Conservation (phyloP, 2,797 vertebrate genomes). For the Chaetodon trifasciatus region DNA sequence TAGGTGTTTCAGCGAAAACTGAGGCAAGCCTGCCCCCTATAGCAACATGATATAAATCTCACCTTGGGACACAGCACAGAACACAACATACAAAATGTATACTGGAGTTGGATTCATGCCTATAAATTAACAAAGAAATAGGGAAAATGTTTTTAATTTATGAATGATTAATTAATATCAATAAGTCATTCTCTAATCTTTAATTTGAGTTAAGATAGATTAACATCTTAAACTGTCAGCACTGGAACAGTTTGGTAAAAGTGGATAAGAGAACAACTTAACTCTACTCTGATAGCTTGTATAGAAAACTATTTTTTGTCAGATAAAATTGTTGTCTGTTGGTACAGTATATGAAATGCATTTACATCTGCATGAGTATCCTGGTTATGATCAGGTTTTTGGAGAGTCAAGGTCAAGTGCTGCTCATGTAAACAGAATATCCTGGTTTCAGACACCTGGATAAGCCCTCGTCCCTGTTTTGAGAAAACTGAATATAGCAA, state of each 20-base stretch:
- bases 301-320: background rate
- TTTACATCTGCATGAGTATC: background rate
- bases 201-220: background rate
- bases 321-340: background rate
- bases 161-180: background rate
- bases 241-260: background rate
- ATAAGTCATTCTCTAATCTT: background rate
- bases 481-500: background rate
- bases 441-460: too few species aligned
- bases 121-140: background rate
- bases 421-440: background rate
- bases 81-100: background rate
- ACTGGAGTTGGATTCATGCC: background rate
- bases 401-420: background rate
- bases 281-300: background rate
- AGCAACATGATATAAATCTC: background rate
- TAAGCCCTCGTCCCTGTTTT: background rate
- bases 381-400: background rate
- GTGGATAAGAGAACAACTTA: background rate
- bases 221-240: background rate
- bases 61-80: background rate
- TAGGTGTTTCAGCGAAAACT: slow-evolving; percentile 13
- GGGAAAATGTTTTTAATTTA: background rate
- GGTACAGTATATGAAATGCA: background rate
- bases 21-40: slow-evolving; percentile 67